Conservation (phyloP, 2,113 vertebrate species). For the Megatriorchis doriae region DNA sequence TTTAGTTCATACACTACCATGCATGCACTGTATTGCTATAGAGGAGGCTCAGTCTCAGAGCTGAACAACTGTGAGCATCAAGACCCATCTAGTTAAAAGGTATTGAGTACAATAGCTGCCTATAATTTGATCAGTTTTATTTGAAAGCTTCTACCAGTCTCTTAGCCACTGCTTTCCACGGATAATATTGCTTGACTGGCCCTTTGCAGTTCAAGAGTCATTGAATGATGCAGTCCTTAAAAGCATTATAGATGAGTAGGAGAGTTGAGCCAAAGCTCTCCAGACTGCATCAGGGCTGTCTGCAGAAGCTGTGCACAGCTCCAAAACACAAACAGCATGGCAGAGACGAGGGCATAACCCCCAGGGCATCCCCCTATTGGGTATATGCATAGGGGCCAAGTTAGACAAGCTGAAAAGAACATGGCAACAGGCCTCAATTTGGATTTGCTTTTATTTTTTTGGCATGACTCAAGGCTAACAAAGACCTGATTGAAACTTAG, state of each 20-base stretch:
- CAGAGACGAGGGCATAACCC: neutral
- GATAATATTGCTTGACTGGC: neutral
- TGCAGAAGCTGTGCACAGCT: neutral
- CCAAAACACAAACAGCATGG: neutral
- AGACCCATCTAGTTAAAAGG: neutral
- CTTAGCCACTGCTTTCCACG: neutral
- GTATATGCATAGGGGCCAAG: neutral
- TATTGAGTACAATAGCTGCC: neutral
- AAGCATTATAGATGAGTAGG: neutral
- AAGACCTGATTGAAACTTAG: neutral
- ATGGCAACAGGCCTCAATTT: neutral
- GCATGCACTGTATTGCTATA: neutral
- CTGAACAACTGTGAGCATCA: neutral
- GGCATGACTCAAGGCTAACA: neutral
- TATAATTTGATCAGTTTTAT: neutral
- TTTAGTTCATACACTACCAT: neutral
- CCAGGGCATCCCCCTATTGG: neutral
- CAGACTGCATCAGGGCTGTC: neutral
- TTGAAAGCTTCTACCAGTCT: neutral
- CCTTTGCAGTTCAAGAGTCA: neutral
- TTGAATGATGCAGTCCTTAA: neutral
- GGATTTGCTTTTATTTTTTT: neutral
- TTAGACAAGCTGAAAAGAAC: neutral
- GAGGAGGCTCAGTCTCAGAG: neutral
- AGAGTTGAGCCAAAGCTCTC: neutral